Base-by-base conservation (phyloP, 2,113 vertebrate genomes). In the Trogon melanurus region DNA sequence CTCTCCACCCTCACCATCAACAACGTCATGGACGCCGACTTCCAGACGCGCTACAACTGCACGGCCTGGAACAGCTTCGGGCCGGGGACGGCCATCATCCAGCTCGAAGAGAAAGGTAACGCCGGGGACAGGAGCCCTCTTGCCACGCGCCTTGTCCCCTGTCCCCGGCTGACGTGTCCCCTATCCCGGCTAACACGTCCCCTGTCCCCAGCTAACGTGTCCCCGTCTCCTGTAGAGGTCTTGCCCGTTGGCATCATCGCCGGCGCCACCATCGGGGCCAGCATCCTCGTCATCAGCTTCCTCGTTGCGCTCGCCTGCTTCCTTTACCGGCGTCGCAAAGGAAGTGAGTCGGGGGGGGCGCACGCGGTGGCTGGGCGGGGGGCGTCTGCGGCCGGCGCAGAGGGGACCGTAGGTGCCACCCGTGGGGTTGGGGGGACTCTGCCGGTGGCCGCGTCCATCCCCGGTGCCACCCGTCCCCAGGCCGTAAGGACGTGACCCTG, bases 31-130 rank as follows among this genome's bases (percentile, higher is more conserved):
- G 99, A 99, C 45, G 98, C 98, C 0, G 99, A 99, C 93, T 99
- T 99, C 95, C 98, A 99, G 96, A 99, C 99, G 6, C 98, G 98
- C 58, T 99, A 99, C 98, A 99, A 99, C 98, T 99, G 99, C 98
- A 99, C 99, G 0, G 99, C 99, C 73, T 99, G 99, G 99, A 99
- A 99, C 93, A 95, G 98, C 53, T 99, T 99, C 1, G 99, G 99
- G 32, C 98, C 99, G 0, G 99, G 99, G 9, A 99, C 99, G 0
- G 99, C 99, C 98, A 99, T 99, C 97, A 99, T 99, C 97, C 97
- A 98, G 4, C 98, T 99, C 83, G 98, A 99, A 78, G 99, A 99
- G 97, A 98, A 71, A 26, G 98, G 99, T 99, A 95, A 3, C 85
- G 5, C 50, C 3, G 4, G 13, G 5, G 21, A 16, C 66, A 7